Conservation (phyloP, 2,797 vertebrate species). For the Chaetophractus vellerosus region DNA sequence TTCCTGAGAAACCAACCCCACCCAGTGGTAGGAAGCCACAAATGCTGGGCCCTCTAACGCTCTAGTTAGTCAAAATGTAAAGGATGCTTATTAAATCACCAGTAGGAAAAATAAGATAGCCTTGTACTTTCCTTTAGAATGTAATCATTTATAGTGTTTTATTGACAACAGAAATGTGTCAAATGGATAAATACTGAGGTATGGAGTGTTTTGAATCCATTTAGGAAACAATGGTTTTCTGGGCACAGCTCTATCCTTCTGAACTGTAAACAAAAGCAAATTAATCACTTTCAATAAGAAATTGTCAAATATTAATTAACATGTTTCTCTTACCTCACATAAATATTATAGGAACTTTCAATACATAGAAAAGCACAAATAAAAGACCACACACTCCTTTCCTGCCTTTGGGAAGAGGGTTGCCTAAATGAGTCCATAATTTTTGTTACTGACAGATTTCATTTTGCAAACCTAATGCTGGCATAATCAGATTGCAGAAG, state of each 20-base stretch:
- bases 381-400: neutral
- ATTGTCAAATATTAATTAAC: constrained; percentile 64
- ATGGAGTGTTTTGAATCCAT: constrained; percentile 13
- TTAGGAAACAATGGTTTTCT: constrained; percentile 45
- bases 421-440: constrained; percentile 10
- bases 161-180: constrained; percentile 20
- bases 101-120: neutral
- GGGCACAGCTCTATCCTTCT: neutral
- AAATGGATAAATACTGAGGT: constrained; percentile 21
- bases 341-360: constrained; percentile 40
- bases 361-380: neutral
- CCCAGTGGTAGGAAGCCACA: constrained; percentile 91
- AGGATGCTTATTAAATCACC: neutral
- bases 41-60: constrained; percentile 89
- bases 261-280: constrained; percentile 45
- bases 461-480: neutral
- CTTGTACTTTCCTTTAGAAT: neutral
- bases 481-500: neutral
- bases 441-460: constrained; percentile 69
- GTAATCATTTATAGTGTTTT: constrained; percentile 4
- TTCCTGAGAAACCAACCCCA: neutral
- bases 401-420: neutral
- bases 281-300: constrained; percentile 65
- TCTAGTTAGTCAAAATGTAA: constrained; percentile 88
- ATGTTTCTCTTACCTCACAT: constrained; percentile 40